Evolutionary conservation across 2,113 vertebrate species (phyloP).

Genomic region (Microcebus tavaratra): DNA sequence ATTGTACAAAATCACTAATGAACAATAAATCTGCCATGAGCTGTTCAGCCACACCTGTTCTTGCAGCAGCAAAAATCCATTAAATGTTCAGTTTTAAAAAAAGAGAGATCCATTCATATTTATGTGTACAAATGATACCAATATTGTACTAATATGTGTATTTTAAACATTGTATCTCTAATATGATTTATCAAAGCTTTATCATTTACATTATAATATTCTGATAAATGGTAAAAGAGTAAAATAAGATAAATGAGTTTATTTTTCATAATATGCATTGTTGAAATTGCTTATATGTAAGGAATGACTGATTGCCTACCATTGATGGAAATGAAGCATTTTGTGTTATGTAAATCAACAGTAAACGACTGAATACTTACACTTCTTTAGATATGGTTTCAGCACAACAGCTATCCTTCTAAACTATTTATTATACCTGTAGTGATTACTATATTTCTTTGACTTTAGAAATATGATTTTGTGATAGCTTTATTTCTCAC

Average conservation of each 20-base stretch:
- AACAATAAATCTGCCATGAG: conserved; percentile 89
- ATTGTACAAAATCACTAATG: conserved; percentile 90
- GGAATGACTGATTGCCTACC: conserved; percentile 34
- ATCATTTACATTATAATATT: conserved; percentile 25
- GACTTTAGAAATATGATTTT: conserved; percentile 66
- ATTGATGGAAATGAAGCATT: conserved; percentile 61
- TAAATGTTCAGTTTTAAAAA: conserved; percentile 80
- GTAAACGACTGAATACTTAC: conserved; percentile 8
- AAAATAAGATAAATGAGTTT: conserved; percentile 49
- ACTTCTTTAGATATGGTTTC: conserved; percentile 40
- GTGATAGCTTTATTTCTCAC: conserved; percentile 29
- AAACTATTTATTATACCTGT: conserved; percentile 57
- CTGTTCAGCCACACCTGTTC: conserved; percentile 90
- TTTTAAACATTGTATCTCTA: conserved; percentile 46
- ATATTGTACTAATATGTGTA: conserved; percentile 46
- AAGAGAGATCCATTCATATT: conserved; percentile 75
- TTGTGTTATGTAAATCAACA: conserved; percentile 60
- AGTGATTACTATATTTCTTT: conserved; percentile 61
- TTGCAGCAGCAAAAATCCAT: conserved; percentile 86
- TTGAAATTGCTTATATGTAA: conserved; percentile 39
- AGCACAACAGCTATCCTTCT: conserved; percentile 41
- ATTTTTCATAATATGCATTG: conserved; percentile 59
- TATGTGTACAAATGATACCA: conserved; percentile 73
- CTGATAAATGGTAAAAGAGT: neutral
- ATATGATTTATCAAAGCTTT: conserved; percentile 38